Evolutionary conservation across 2,113 vertebrate genomes (phyloP), one percentile per base, ranked within the genome.

Genomic region (Menidia beryllina): DNA sequence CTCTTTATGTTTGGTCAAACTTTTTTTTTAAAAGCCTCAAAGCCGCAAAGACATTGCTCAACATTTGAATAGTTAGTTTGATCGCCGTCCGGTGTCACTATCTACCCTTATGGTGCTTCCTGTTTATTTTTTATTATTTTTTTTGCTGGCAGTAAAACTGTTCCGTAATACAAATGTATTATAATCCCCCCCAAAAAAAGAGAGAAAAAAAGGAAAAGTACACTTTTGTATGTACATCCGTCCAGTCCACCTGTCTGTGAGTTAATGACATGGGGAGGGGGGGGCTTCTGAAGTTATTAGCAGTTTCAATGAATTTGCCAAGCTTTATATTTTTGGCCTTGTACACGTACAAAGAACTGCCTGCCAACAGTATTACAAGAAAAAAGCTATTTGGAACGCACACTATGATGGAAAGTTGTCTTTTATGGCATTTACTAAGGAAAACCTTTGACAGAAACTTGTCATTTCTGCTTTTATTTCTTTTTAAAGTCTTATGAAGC

Each of bases 331-430:
- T 80, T 61, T 52, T 23, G 71, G n/a, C 50, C 19, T 66, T 75
- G 38, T 61, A 34, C 41, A 68, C 61, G 45, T 73, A 26, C 17
- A 70, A 76, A 43, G 27, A 76, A 45, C 82, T 54, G 75, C 66
- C 75, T 69, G 64, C 55, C 54, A 72, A 60, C 34, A 68, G 72
- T 80, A 69, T 81, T 84, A 57, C 72, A 65, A 57, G n/a, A n/a
- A 74, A 6, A 59, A 43, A 70, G 41, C 38, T 59, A 43, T 58
- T 58, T 60, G 36, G 13, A 66, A 39, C 59, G 51, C 24, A 15
- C 13, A 43, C 64, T 10, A 68, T 41, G 17, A 70, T 75, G 47
- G 49, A 30, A 34, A 7, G 27, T 15, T 38, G 41, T 53, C 58
- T 25, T 13, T 19, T 30, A 30, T n/a, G 62, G 20, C 51, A 5